Evolutionary conservation across 2,113 vertebrate species (phyloP), one percentile per base, ranked within the genome.

Genomic region (Sorex fumeus): DNA sequence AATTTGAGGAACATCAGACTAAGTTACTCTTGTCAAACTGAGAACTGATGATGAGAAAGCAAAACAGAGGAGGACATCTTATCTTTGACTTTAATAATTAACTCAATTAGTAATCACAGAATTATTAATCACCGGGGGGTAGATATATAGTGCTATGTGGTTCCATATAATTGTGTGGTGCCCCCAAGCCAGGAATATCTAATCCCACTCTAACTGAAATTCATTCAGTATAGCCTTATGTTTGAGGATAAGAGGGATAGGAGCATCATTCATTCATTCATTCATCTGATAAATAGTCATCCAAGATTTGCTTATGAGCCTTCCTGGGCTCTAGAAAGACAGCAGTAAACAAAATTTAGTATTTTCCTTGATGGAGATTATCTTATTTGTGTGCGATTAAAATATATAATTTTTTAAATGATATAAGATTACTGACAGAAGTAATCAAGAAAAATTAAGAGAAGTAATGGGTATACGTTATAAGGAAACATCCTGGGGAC

Each of bases 31-130:
- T 28, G 86, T 11, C 10, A 27, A 69, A 53, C 36, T 84, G 47
- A 87, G 66, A 70, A 91, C 9, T 13, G 43, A 3, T 43, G 23
- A 64, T 50, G 87, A 77, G 25, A 81, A 82, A 1, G 0, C 15
- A 75, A 81, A 53, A 84, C 77, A 91, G 34, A 80, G 25, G 66
- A 87, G n/a, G 60, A 45, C 34, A 76, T 3, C 6, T 87, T 36
- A 18, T 43, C 62, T 34, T 88, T 27, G 66, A 3, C 19, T 89
- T 93, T 28, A 32, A 32, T 43, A 23, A 47, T 16, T 47, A 23
- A 47, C 19, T 13, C 74, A 40, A 10, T 66, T 70, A 72, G 74
- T 30, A 10, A 18, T 18, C 60, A 84, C 27, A 71, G 18, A 43
- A 50, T 28, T 47, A 30, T 88, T 57, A 19, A 57, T 57, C 53